Conservation (phyloP, 2,113 vertebrate genomes). For the Psephotus haematonotus region DNA sequence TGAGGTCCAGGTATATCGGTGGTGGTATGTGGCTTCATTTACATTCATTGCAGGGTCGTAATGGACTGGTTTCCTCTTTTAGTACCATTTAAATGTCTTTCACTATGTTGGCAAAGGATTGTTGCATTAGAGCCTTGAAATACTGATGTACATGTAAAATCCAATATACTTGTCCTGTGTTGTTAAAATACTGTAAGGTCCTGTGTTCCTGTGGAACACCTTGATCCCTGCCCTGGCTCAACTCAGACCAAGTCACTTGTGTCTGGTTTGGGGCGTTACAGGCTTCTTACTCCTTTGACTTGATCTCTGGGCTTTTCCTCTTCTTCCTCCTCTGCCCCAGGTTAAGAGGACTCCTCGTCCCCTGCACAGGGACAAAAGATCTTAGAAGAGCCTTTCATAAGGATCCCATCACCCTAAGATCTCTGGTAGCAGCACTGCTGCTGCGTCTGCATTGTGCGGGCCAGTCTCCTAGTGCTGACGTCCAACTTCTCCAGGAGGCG, state of each 20-base stretch:
- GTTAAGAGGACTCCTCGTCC: neutral
- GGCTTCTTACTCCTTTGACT: neutral
- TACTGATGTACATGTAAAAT: rapidly evolving
- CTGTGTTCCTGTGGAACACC: neutral
- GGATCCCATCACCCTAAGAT: neutral
- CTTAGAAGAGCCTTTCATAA: rapidly evolving
- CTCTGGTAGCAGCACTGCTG: neutral
- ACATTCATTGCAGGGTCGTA: neutral
- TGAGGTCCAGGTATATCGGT: neutral
- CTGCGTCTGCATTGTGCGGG: neutral
- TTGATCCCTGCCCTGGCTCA: neutral
- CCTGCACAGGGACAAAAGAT: neutral
- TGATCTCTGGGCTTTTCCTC: neutral
- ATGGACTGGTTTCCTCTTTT: neutral
- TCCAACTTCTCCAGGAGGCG: neutral
- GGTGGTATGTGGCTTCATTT: neutral
- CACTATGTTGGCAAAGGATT: neutral
- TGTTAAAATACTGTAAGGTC: neutral
- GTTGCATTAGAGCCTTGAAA: neutral
- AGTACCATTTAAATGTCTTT: neutral
- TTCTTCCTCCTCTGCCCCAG: neutral
- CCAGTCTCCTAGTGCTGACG: neutral
- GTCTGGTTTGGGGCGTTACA: neutral
- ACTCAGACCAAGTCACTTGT: neutral
- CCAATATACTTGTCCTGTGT: neutral